These are phyloP conservation scores for Drosophila limbata DNA, from an alignment of 2,888 invertebrate genomes.

Conservation along the genomic window DNA sequence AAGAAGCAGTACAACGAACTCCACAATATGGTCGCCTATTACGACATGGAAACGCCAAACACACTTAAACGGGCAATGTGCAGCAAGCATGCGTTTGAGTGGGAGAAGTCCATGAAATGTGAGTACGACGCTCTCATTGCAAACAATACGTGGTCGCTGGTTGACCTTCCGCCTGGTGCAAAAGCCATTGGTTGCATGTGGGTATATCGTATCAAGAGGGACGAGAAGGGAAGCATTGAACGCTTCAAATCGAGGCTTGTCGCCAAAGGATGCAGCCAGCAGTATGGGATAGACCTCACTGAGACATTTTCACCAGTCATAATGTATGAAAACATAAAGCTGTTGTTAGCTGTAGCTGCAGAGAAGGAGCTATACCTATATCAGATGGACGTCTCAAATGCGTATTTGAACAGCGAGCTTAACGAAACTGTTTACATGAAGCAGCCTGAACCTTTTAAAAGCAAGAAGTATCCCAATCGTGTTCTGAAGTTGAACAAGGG, in stretches of 20 bases:
- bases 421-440: constrained; percentile 48
- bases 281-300: not conserved
- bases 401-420: constrained; percentile 49
- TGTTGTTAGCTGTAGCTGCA: constrained; percentile 46
- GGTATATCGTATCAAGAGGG: no score
- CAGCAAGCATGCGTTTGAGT: constrained; percentile 11
- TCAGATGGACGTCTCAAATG: constrained; percentile 53
- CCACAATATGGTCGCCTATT: not conserved
- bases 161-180: not conserved
- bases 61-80: not conserved
- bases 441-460: constrained; percentile 40
- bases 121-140: no score
- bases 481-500: no score
- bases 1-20: constrained; percentile 1
- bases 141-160: not conserved
- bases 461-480: no score
- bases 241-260: constrained; percentile 3
- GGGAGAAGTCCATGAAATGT: not conserved
- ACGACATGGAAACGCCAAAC: not conserved
- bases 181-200: constrained; percentile 4
- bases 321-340: constrained; percentile 8
- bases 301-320: constrained; percentile 12
- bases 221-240: no score
- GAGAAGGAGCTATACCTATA: constrained; percentile 42
- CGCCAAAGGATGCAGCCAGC: constrained; percentile 5